phyloP scores from a whole-genome alignment of 64 coral and sea anemone species.

The Dendronephthya gigantea region DNA sequence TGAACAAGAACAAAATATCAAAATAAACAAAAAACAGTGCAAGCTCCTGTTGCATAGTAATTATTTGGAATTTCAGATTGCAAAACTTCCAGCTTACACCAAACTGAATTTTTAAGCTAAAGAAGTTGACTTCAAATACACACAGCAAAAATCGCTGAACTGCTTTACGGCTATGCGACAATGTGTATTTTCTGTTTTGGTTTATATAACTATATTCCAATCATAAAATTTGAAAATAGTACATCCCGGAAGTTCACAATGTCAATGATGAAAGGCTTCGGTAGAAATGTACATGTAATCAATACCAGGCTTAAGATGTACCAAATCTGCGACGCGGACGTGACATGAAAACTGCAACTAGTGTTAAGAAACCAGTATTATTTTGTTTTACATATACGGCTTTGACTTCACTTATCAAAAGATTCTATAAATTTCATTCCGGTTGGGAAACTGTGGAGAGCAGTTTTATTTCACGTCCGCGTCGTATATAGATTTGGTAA shows the following conservation, averaged over 20 bases:
- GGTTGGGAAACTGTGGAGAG: too few species aligned
- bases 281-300: background rate
- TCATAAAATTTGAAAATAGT: background rate
- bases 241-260: background rate
- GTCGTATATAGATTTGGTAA: too few species aligned
- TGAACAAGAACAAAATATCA: background rate
- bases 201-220: background rate
- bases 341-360: too few species aligned
- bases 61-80: background rate
- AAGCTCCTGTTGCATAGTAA: background rate
- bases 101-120: background rate
- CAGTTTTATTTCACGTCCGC: too few species aligned
- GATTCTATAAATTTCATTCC: too few species aligned
- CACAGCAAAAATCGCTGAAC: background rate
- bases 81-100: background rate
- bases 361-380: too few species aligned
- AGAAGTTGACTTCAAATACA: background rate
- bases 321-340: too few species aligned
- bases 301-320: too few species aligned
- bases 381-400: background rate
- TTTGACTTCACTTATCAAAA: too few species aligned
- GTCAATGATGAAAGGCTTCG: background rate
- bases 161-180: background rate
- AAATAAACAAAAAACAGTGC: background rate
- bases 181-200: background rate